These are phyloP conservation scores for Oopsacas minuta DNA, from an alignment of 37 sponge, comb jelly and placozoan genomes.

Conservation along the genomic window DNA sequence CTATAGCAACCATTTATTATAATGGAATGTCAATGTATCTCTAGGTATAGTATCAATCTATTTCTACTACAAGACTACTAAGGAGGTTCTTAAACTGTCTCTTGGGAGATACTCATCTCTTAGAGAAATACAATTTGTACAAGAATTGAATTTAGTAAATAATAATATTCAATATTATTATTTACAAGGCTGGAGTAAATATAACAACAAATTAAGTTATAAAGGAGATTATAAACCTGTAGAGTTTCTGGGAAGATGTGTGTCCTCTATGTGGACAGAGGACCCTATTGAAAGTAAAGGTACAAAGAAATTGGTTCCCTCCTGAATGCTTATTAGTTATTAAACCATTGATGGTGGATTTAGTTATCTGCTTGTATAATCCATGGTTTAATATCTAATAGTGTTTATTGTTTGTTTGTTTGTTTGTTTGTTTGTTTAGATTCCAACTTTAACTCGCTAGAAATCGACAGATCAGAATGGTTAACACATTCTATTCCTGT, in stretches of 20 bases:
- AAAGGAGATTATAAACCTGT: conserved; percentile 70
- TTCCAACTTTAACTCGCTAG: too few relatives aligned
- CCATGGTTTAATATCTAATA: too few relatives aligned
- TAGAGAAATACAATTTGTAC: conserved; percentile 64
- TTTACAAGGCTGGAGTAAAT: conserved; percentile 64
- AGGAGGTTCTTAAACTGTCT: conserved; percentile 55
- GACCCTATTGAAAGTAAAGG: not conserved
- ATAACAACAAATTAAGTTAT: conserved; percentile 68
- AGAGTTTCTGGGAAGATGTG: conserved; percentile 61
- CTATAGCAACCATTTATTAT: too few relatives aligned
- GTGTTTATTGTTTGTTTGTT: too few relatives aligned
- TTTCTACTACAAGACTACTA: conserved; percentile 72
- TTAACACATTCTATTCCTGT: not conserved
- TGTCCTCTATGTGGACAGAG: conserved; percentile 39
- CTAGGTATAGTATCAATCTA: conserved; percentile 53
- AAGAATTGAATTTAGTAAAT: conserved; percentile 22
- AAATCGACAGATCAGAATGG: not conserved
- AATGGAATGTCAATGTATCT: too few relatives aligned
- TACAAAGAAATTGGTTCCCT: too few relatives aligned
- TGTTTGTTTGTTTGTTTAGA: too few relatives aligned
- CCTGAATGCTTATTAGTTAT: too few relatives aligned
- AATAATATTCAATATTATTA: conserved; percentile 64
- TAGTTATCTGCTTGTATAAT: too few relatives aligned
- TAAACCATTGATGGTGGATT: too few relatives aligned
- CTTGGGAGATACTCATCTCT: conserved; percentile 81